These are phyloP conservation scores for Eupsittula cactorum DNA, from an alignment of 2,113 vertebrate genomes.

Conservation along the genomic window DNA sequence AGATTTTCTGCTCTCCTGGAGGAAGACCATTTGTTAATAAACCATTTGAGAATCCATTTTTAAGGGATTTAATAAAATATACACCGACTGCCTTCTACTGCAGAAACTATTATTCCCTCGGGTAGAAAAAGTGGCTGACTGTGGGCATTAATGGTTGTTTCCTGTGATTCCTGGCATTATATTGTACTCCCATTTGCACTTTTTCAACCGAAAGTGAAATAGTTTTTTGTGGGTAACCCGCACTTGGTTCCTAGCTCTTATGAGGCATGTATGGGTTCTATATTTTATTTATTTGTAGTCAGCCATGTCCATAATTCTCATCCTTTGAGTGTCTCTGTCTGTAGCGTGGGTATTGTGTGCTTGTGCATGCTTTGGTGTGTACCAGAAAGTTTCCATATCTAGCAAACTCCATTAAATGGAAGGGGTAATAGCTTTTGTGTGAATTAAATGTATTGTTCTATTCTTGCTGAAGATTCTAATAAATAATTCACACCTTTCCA, in stretches of 20 bases:
- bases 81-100: slow-evolving; percentile 31
- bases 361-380: not conserved
- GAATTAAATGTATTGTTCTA: not conserved
- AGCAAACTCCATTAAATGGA: not conserved
- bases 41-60: slow-evolving; percentile 66
- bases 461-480: not conserved
- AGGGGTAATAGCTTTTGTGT: not conserved
- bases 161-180: slow-evolving; percentile 55
- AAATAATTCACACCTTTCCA: not conserved
- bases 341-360: not conserved
- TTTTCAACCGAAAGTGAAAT: slow-evolving; percentile 51
- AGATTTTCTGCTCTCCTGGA: slow-evolving; percentile 60
- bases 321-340: not conserved
- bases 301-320: not conserved
- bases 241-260: slow-evolving; percentile 27
- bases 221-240: slow-evolving; percentile 41
- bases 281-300: slow-evolving; percentile 71
- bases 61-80: slow-evolving; percentile 73
- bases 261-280: not conserved
- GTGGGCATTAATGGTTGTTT: slow-evolving; percentile 54
- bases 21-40: slow-evolving; percentile 63
- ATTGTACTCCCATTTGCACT: slow-evolving; percentile 55
- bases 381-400: not conserved
- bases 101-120: slow-evolving; percentile 68
- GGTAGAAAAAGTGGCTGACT: slow-evolving; percentile 39